Base-by-base conservation (phyloP, 2,888 invertebrate genomes). In the Nomada hirtipes region DNA sequence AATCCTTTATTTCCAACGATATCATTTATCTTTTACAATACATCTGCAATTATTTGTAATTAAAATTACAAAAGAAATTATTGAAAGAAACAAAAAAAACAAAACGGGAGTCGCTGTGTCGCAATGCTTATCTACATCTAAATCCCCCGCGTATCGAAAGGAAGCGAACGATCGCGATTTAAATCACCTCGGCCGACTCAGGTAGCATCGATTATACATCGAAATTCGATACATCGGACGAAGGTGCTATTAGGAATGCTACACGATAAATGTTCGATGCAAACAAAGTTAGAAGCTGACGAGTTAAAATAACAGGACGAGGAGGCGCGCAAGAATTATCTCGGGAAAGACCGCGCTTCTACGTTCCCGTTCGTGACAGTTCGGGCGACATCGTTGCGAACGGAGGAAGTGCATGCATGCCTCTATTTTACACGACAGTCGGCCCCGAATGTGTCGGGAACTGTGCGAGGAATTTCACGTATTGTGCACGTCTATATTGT, bases 321-420 rank as follows among this genome's bases (percentile, higher is more conserved):
- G 59, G 20, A 55, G 67, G 20, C n/a, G 44, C 26, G 47, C 15
- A 7, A n/a, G 20, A 55, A 47, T 82, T 78, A 78, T 78, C 76
- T 83, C 26, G 13, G n/a, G 68, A 67, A 61, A 78, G 68, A 67
- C 50, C 61, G 65, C 72, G 76, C 42, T 68, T 13, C 13, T 67
- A 59, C 23, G 60, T 11, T 9, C 23, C 44, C 44, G 64, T 83
- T 86, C 82, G 85, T 81, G 70, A 83, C 70, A 73, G 82, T 83
- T 88, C 86, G 89, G 81, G 47, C 61, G 68, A 80, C 76, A 79
- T 88, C 87, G 84, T 74, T 57, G 50, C 77, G 55, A 2, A 71
- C 79, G 68, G 82, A 74, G 74, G 57, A 76, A 78, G 75, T 77
- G 82, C 78, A 55, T 53, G 72, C 50, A 53, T 82, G 61, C 55